Evolutionary conservation across 2,888 invertebrate genomes (phyloP), one percentile per base, ranked within the genome.

Genomic region (Sphaeridia pumilis): DNA sequence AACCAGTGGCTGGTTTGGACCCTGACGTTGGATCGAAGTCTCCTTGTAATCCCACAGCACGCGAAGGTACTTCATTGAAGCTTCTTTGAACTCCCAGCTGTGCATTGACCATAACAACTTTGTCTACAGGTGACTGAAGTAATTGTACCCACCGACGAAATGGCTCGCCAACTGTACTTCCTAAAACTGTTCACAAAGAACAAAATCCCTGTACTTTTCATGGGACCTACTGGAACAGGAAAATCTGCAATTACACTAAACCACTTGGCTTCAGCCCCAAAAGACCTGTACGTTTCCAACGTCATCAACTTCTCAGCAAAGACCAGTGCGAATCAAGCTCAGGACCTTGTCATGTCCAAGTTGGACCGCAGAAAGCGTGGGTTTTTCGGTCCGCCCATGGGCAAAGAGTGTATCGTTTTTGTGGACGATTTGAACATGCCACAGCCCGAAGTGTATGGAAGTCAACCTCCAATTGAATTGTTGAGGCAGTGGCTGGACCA

Each of bases 361-460:
- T 75, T 94, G 43, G 94, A 94, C 72, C 80, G 87, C 42, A 49
- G 64, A 46, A 62, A 61, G 46, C 61, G 28, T 75, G 78, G 53
- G 2, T 87, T 93, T 0, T 93, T 79, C 69, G 93, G 93, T 0
- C 93, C 93, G 0, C 79, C 88, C 0, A 83, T 93, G 80, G 92
- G 92, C 0, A 92, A 90, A 72, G 83, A 83, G 71, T 87, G 89
- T 68, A 76, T 90, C 0, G 73, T 93, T 0, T 93, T 93, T 71
- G 87, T 92, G 54, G 93, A 94, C 68, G 93, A 94, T 70, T 73
- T 94, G 46, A 89, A 87, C 66, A 88, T 92, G 87, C 90, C 92
- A 0, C 82, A 84, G 59, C 85, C 84, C 48, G 60, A 63, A 54
- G 45, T 59, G 3, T 90, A 84, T 70, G 90, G 89, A 1, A 88